These are phyloP conservation scores for Helleia helle DNA, from an alignment of 2,888 invertebrate species.

Conservation along the genomic window DNA sequence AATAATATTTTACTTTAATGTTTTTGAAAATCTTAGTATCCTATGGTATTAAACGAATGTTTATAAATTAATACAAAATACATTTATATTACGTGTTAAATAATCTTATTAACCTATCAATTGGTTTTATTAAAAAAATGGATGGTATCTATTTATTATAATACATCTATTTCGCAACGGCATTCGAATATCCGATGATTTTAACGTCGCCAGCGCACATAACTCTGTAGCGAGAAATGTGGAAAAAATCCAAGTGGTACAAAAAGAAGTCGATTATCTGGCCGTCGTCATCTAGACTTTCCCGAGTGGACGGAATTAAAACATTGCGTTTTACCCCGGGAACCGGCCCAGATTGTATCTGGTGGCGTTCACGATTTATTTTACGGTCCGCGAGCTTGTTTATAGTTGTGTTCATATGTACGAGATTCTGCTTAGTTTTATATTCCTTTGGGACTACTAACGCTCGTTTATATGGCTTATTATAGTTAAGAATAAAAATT, in stretches of 20 bases:
- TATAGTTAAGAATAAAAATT: no score
- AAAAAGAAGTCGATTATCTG: constrained; percentile 25
- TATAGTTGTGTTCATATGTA: constrained; percentile 6
- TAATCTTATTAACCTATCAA: no score
- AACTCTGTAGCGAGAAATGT: constrained; percentile 34
- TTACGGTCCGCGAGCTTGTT: constrained; percentile 19
- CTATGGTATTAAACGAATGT: no score
- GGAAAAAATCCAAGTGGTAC: constrained; percentile 10
- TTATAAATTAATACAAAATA: no score
- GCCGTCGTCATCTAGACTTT: constrained; percentile 38
- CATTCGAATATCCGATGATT: constrained; percentile 36
- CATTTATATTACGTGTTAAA: no score
- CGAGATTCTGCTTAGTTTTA: not conserved
- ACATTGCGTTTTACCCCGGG: constrained; percentile 38
- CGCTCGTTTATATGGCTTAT: not conserved
- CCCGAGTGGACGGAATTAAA: constrained; percentile 53
- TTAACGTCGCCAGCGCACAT: constrained; percentile 40
- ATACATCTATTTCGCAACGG: not conserved
- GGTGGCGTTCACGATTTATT: constrained; percentile 22
- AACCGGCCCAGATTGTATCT: constrained; percentile 20
- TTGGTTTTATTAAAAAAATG: no score
- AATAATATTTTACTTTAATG: no score
- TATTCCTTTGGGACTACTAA: not conserved
- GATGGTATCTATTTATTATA: not conserved
- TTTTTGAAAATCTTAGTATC: no score